These are phyloP conservation scores for Plagodis dolabraria DNA, from an alignment of 2,888 invertebrate species.

Conservation along the genomic window DNA sequence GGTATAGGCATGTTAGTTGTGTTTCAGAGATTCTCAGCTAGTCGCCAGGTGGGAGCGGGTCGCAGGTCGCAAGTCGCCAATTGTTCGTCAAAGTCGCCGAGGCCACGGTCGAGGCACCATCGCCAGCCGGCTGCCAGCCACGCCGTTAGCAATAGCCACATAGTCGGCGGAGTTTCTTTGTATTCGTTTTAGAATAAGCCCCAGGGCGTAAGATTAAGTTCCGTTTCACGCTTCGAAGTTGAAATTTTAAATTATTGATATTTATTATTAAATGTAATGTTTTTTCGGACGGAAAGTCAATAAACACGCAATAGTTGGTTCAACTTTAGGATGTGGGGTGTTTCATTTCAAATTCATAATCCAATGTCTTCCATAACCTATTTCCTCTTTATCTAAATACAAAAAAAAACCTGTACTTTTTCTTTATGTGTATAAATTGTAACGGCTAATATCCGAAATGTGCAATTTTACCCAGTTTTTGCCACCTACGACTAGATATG, in stretches of 20 bases:
- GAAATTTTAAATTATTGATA: conserved; percentile 66
- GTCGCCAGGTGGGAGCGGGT: conserved; percentile 16
- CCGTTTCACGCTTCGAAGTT: conserved; percentile 79
- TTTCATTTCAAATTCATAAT: conserved; percentile 49
- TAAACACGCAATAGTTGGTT: conserved; percentile 86
- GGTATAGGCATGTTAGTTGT: conserved; percentile 20
- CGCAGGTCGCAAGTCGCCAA: conserved; percentile 37
- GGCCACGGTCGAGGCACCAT: neutral
- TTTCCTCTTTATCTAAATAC: neutral
- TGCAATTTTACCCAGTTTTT: no score
- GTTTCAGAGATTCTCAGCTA: conserved; percentile 14
- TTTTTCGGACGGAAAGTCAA: conserved; percentile 81
- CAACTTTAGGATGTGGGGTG: conserved; percentile 68
- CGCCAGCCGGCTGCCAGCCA: conserved; percentile 53
- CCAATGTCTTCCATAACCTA: neutral
- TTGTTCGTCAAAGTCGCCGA: conserved; percentile 43
- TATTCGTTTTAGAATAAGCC: conserved; percentile 85
- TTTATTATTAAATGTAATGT: conserved; percentile 72
- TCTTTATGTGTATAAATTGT: no score
- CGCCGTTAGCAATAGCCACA: conserved; percentile 82
- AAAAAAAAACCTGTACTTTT: no score
- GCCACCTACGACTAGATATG: no score
- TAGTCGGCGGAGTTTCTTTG: conserved; percentile 77
- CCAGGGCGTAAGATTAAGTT: conserved; percentile 71
- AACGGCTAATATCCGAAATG: no score